phyloP scores from a whole-genome alignment of 1,140 invertebrate genomes.

The Drosophila littoralis region DNA sequence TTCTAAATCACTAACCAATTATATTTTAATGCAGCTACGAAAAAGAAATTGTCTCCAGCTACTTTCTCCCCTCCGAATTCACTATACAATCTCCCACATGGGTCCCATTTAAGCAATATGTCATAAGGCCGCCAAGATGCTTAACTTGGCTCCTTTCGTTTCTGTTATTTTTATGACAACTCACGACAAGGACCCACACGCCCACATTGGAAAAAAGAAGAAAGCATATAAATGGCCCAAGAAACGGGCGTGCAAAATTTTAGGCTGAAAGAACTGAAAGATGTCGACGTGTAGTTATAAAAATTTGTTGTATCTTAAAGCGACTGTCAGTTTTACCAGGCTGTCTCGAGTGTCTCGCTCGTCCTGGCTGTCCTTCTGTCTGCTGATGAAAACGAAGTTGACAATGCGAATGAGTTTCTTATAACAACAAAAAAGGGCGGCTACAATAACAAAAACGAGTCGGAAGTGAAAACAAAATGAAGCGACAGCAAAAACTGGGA shows the following conservation, averaged over 20 bases:
- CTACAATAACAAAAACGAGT: slow-evolving; percentile 41
- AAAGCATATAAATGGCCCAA: slow-evolving; percentile 66
- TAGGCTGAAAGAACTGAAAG: slow-evolving; percentile 41
- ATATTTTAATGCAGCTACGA: slow-evolving; percentile 29
- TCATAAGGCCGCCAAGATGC: slow-evolving; percentile 77
- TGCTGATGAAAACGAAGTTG: slow-evolving; percentile 80
- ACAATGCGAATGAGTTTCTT: slow-evolving; percentile 82
- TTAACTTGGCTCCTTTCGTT: slow-evolving; percentile 63
- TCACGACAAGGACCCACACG: slow-evolving; percentile 31
- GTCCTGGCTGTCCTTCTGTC: slow-evolving; percentile 39
- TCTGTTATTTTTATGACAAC: slow-evolving; percentile 41
- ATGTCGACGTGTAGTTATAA: slow-evolving; percentile 74
- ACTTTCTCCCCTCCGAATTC: slow-evolving; percentile 18
- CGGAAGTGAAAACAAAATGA: slow-evolving; percentile 50
- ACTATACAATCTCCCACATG: slow-evolving; percentile 64
- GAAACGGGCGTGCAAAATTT: slow-evolving; percentile 65
- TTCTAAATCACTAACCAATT: slow-evolving; percentile 59
- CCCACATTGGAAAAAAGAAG: slow-evolving; percentile 23
- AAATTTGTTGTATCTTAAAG: slow-evolving; percentile 75
- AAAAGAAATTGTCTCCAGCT: slow-evolving; percentile 26
- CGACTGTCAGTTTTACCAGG: slow-evolving; percentile 61
- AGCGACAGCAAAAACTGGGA: slow-evolving; percentile 51
- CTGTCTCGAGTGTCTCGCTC: slow-evolving; percentile 12
- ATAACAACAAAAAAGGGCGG: slow-evolving; percentile 61
- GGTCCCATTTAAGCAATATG: slow-evolving; percentile 77